Base-by-base conservation (phyloP, 1,140 invertebrate species). In the Tigriopus japonicus region DNA sequence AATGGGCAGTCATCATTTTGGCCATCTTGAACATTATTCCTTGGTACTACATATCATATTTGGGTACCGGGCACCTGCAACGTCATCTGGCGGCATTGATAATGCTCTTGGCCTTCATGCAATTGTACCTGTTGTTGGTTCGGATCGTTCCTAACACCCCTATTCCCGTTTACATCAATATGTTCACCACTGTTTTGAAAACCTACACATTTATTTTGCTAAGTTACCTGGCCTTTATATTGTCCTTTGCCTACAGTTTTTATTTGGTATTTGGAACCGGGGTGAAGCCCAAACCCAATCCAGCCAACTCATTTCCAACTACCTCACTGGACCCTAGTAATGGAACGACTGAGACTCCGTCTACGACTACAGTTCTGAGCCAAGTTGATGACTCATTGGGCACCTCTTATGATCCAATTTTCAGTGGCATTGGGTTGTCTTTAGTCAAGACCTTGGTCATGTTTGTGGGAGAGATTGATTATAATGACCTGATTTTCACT, bases 121-220 rank as follows among this genome's bases (percentile, higher is more conserved):
- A 58, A 41, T n/a, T 58, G 24, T 58, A 58, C 21, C 21, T 58
- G 40, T 41, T 58, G 56, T 41, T 58, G 12, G 56, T 58, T 3
- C 13, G 56, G 15, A 42, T 58, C n/a, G 56, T 58, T 24, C 56
- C 56, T 41, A 58, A 58, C n/a, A 58, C 56, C n/a, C 56, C 56
- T 7, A 58, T 82, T 17, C 85, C 85, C 2, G 86, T 67, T 45
- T 67, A 68, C 63, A 63, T 69, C 17, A 65, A 65, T 12, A 68
- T 69, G 67, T 65, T 69, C 24, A 64, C 63, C 19, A 65, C 65
- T 17, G 67, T 69, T 1, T 64, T 65, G 1, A 62, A 43, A 42
- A 68, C 65, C 56, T 69, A 67, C 62, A 42, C 66, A 6, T 66
- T 64, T 19, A 60, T 68, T 23, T 59, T 68, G n/a, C 52, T 67